Evolutionary conservation across 30 jellyfish, hydroid and myxozoan genomes (phyloP), one percentile per base, ranked within the genome.

Genomic region (Chrysaora quinquecirrha): DNA sequence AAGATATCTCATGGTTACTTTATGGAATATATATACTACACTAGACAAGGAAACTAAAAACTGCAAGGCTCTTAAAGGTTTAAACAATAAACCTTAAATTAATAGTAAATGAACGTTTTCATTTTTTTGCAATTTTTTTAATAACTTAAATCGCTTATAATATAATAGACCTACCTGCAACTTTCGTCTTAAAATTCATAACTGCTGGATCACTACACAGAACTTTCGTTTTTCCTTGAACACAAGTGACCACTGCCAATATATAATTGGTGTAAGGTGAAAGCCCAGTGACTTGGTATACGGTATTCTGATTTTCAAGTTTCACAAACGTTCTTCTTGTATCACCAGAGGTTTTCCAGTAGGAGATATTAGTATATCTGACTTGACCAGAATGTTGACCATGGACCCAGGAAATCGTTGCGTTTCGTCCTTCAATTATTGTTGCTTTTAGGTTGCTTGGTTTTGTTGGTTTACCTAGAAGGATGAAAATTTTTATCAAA

Each of bases 181-280:
- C 71, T 1, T 34, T 31, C 31, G 90, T 78, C 22, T 49, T 71
- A 2, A 16, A 48, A 2, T 16, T 25, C 0, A 64, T 21, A 28
- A 21, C 35, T 1, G 43, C 63, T 48, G 79, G 69, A 64, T 48
- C 87, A 27, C 96, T 74, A 71, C 80, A 74, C 3, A 75, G 34
- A 64, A 29, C 68, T 11, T 31, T 7, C 43, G 16, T 14, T 9
- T 12, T 22, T 1, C 48, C 35, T 2, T 80, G 70, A 1, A 87
- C 83, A 52, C 96, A 87, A 0, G 96, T 87, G 27, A 35, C 48
- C 3, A 79, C 96, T 0, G 30, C 10, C 19, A 87, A 27, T 2
- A n/a, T 48, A 23, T 87, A 87, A 34, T 30, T 50, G 21, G 84
- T 77, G 73, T 62, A 87, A 0, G 96, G 87, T 1, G 60, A 23